Evolutionary conservation across 30 jellyfish, hydroid and myxozoan species (phyloP).

Genomic region (Aurelia aurita): DNA sequence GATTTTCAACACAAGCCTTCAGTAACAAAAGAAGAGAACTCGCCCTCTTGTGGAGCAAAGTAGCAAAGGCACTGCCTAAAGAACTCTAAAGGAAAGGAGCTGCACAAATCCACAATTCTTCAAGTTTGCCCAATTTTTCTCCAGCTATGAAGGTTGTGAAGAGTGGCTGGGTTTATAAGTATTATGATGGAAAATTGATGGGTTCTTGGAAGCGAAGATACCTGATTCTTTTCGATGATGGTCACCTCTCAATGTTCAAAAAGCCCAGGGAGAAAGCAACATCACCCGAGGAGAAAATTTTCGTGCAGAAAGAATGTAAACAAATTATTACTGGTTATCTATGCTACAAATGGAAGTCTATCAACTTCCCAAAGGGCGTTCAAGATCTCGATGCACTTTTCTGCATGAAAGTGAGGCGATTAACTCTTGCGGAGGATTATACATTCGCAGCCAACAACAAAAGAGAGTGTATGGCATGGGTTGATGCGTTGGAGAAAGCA

Average conservation of each 20-base stretch:
- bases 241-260: conserved; percentile 3
- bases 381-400: conserved; percentile 30
- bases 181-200: background rate
- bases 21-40: no score
- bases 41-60: no score
- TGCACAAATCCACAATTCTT: no score
- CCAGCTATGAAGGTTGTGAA: conserved; percentile 10
- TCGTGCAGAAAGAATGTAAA: conserved; percentile 15
- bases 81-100: no score
- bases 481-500: background rate
- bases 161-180: conserved; percentile 39
- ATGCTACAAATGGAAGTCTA: conserved; percentile 48
- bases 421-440: background rate
- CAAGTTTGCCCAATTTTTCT: no score
- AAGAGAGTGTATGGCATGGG: conserved; percentile 33
- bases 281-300: background rate
- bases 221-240: conserved; percentile 21
- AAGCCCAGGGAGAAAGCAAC: background rate
- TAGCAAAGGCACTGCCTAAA: no score
- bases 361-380: conserved; percentile 36
- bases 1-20: no score
- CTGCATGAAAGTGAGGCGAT: background rate
- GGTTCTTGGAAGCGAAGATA: conserved; percentile 26
- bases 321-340: conserved; percentile 9
- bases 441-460: conserved; percentile 12